phyloP scores from a whole-genome alignment of 2,888 invertebrate species.

The Omphaloscelis lunosa region DNA sequence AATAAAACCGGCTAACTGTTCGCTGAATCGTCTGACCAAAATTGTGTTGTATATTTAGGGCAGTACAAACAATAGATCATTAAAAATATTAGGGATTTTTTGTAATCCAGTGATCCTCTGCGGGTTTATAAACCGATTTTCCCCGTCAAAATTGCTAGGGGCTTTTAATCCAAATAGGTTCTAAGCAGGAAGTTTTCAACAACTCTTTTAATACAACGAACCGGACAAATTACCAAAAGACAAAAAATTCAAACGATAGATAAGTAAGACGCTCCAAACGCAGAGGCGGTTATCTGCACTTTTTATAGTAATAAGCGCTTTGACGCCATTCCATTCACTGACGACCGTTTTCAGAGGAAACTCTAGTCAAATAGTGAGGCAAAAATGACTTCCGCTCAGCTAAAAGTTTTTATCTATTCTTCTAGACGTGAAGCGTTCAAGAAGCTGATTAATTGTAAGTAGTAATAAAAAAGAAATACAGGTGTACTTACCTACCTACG shows the following conservation, averaged over 20 bases:
- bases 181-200: neutral
- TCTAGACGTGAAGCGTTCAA: conserved; percentile 21
- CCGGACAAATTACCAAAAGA: conserved; percentile 26
- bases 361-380: conserved; percentile 53
- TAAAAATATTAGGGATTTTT: conserved; percentile 8
- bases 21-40: neutral
- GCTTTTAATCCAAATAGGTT: conserved; percentile 4
- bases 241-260: conserved; percentile 51
- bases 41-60: conserved; percentile 18
- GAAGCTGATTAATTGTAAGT: conserved; percentile 39
- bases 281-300: conserved; percentile 50
- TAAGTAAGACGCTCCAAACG: conserved; percentile 43
- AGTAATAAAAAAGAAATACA: conserved; percentile 33
- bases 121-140: neutral
- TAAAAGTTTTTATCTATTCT: conserved; percentile 34
- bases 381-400: conserved; percentile 41
- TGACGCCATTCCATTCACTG: conserved; percentile 53
- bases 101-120: conserved; percentile 7
- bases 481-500: conserved; percentile 5
- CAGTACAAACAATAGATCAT: conserved; percentile 12
- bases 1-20: conserved; percentile 3
- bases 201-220: conserved; percentile 5
- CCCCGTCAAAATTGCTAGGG: neutral
- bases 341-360: conserved; percentile 52
- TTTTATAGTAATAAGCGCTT: conserved; percentile 66